phyloP scores from a whole-genome alignment of 2,888 invertebrate species.

The Gymnosoma rotundatum region DNA sequence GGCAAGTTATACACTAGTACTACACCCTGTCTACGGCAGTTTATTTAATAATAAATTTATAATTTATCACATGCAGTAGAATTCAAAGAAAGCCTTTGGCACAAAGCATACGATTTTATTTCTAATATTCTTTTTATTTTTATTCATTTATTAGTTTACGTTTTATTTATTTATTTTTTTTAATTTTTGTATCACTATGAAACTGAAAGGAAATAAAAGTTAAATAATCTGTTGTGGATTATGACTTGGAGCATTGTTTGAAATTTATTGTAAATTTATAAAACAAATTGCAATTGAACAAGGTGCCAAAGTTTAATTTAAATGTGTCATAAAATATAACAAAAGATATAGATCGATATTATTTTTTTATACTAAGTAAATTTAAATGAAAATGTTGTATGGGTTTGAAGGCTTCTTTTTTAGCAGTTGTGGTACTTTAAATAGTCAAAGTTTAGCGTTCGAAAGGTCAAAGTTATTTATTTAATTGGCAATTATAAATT shows the following conservation, averaged over 20 bases:
- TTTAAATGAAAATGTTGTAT: background rate
- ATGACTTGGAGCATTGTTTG: conserved; percentile 28
- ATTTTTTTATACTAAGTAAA: background rate
- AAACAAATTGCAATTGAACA: conserved; percentile 41
- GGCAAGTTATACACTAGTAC: background rate
- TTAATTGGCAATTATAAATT: no score
- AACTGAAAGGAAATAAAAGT: conserved; percentile 2
- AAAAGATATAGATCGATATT: conserved; percentile 14
- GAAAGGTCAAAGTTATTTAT: no score
- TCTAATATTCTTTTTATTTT: conserved; percentile 33
- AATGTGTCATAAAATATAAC: conserved; percentile 29
- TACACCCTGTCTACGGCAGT: conserved; percentile 15
- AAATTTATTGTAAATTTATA: conserved; percentile 41
- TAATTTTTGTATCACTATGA: background rate
- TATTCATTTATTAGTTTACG: conserved; percentile 14
- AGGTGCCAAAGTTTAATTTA: conserved; percentile 46
- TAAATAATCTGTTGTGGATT: conserved; percentile 36
- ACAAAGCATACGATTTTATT: conserved; percentile 39
- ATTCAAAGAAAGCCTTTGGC: conserved; percentile 67
- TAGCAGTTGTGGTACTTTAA: no score
- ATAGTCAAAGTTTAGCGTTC: no score
- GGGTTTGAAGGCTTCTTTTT: no score
- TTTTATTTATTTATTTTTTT: background rate
- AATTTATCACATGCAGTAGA: conserved; percentile 67
- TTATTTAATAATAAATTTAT: conserved; percentile 42